Base-by-base conservation (phyloP, 2,797 vertebrate species). In the Ctenopoma multispine region DNA sequence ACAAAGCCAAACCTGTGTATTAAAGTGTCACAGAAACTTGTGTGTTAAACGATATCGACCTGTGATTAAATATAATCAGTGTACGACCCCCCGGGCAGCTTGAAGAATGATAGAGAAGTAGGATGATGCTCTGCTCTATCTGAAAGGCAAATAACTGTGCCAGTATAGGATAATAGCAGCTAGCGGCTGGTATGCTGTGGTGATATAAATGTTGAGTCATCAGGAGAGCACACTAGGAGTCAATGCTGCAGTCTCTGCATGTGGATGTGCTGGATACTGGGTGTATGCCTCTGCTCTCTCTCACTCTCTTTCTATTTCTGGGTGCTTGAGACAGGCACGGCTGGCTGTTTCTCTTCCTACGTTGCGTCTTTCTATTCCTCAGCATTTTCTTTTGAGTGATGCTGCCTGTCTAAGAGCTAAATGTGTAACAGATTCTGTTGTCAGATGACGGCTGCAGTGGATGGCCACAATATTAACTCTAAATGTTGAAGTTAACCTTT, bases 191-290 rank as follows among this genome's bases (percentile, higher is more conserved):
- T 34, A 0, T 31, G 14, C 20, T 54, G 34, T 38, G 6, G 9
- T 43, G 60, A 44, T 61, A 21, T 63, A 63, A 36, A 2, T 87
- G 89, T 78, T 76, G 89, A 87, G 87, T 91, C 90, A 91, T 87
- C 75, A 63, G 6, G 57, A 56, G 36, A 14, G 73, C 63, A 63
- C 69, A n/a, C 1, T 2, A 73, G 59, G 75, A 78, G 36, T 51
- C 56, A 13, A 48, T 76, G 81, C 85, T 87, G 81, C 79, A 76
- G 77, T 72, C 57, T 81, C 63, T 79, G 71, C 43, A 36, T 74
- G 67, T 72, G 56, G 27, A 72, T 46, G 55, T 38, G 56, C 65
- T 57, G 49, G 15, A 5, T 21, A 7, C 11, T 63, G 70, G 23
- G 20, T 72, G 58, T 36, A 20, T 34, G 55, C 47, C 63, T 68